Evolutionary conservation across 2,888 invertebrate species (phyloP), one percentile per base, ranked within the genome.

Genomic region (Smittia aterrima): DNA sequence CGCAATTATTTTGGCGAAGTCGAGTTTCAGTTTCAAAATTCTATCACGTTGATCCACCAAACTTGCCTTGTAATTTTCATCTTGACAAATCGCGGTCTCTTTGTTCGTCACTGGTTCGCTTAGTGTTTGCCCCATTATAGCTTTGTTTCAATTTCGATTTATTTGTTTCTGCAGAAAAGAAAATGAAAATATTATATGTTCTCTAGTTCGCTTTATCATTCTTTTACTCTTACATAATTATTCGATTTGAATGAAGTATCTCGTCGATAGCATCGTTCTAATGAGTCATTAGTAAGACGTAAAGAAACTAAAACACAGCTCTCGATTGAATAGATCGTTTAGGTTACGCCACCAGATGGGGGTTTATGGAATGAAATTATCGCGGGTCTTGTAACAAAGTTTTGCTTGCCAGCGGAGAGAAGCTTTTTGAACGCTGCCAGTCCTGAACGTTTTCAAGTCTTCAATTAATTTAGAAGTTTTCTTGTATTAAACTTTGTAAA

Each of bases 41-140:
- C n/a, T 54, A n/a, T n/a, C n/a, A n/a, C n/a, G n/a, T n/a, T n/a
- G n/a, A n/a, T n/a, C n/a, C 20, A 62, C 11, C 25, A n/a, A 16
- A 67, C 53, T 76, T 74, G 77, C 83, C 4, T 86, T 82, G 79
- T 84, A 88, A 3, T 86, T 84, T 27, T 86, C 83, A 81, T 93
- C 92, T 81, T 91, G 89, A 79, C 92, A 92, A 82, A 90, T 90
- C 9, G 92, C 87, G 0, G 93, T 92, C 80, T 92, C 91, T 84
- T 93, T 94, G 77, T 90, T 88, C 27, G 98, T 98, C 77, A 98
- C 92, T 58, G 98, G 98, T 85, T 98, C 98, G 75, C 96, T 95
- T 77, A 99, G 85, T 79, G 97, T 97, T 85, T 98, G 98, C 79
- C 98, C 98, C 98, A 99, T 99, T 2, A 16, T 25, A 13, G 6